Percentiles rank a stretch among this genome's conserved stretches.
phyloP scores from a whole-genome alignment of 37 sponge, comb jelly and placozoan genomes.

The Amphimedon queenslandica region DNA sequence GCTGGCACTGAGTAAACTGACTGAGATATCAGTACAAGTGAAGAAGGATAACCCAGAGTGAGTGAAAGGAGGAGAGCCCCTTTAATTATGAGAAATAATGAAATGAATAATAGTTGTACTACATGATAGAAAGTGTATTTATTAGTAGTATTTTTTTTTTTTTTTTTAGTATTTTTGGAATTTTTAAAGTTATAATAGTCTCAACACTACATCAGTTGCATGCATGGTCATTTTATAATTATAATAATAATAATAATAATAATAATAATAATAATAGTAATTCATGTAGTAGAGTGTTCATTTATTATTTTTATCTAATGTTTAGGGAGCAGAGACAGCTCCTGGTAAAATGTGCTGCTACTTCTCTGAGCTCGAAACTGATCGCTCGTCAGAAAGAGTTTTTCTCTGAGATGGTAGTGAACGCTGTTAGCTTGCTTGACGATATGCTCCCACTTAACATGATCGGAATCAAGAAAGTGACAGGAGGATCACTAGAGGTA shows the following conservation, averaged over 20 bases:
- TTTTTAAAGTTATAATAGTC: no score
- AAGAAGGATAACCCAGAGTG: conserved; percentile 85
- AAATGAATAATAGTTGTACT: neutral
- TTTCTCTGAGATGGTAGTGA: conserved; percentile 98
- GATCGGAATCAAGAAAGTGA: conserved; percentile 97
- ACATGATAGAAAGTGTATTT: neutral
- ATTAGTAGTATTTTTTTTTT: no score
- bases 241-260: no score
- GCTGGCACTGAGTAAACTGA: conserved; percentile 67
- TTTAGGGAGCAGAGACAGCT: conserved; percentile 82
- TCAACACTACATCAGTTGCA: no score
- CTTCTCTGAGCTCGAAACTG: conserved; percentile 94
- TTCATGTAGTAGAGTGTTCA: no score
- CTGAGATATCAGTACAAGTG: conserved; percentile 83
- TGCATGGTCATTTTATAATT: no score
- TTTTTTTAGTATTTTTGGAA: no score
- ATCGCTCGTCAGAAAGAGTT: conserved; percentile 96
- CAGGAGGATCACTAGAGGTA: conserved; percentile 88
- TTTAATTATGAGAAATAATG: neutral
- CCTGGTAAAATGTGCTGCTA: conserved; percentile 95
- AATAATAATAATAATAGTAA: no score
- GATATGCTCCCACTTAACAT: conserved; percentile 90
- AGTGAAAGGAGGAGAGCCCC: conserved; percentile 15
- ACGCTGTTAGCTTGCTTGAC: conserved; percentile 90
- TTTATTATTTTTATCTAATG: neutral